Evolutionary conservation across 2,797 vertebrate species (phyloP).

Genomic region (Pipistrellus pipistrellus): DNA sequence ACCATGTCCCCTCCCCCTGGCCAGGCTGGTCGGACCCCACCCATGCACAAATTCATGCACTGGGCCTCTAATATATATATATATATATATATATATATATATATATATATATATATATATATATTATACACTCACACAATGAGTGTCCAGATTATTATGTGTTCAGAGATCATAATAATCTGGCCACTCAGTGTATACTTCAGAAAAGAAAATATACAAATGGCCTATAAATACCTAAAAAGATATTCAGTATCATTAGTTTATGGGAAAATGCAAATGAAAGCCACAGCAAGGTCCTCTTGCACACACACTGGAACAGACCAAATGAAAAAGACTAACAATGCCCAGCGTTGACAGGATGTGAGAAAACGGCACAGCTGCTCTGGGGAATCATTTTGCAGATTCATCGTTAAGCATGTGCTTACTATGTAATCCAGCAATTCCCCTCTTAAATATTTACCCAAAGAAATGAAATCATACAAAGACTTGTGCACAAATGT

Average conservation of each 20-base stretch:
- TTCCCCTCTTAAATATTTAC: slow-evolving; percentile 7
- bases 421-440: neutral
- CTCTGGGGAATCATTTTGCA: slow-evolving; percentile 4
- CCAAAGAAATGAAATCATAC: slow-evolving; percentile 9
- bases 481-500: slow-evolving; percentile 1
- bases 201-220: slow-evolving; percentile 6
- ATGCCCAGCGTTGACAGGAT: neutral
- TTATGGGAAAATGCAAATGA: neutral
- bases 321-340: neutral
- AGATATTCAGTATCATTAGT: neutral
- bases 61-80: too few species aligned
- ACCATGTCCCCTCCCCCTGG: too few species aligned
- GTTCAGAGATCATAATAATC: too few species aligned
- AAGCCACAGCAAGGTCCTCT: neutral
- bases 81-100: too few species aligned
- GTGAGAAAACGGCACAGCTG: neutral
- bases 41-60: too few species aligned
- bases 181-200: neutral
- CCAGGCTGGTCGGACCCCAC: too few species aligned
- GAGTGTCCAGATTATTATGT: too few species aligned
- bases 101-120: too few species aligned
- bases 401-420: neutral
- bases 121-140: too few species aligned
- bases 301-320: neutral
- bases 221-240: neutral